Evolutionary conservation across 2,113 vertebrate species (phyloP).

Genomic region (Colinus virginianus): DNA sequence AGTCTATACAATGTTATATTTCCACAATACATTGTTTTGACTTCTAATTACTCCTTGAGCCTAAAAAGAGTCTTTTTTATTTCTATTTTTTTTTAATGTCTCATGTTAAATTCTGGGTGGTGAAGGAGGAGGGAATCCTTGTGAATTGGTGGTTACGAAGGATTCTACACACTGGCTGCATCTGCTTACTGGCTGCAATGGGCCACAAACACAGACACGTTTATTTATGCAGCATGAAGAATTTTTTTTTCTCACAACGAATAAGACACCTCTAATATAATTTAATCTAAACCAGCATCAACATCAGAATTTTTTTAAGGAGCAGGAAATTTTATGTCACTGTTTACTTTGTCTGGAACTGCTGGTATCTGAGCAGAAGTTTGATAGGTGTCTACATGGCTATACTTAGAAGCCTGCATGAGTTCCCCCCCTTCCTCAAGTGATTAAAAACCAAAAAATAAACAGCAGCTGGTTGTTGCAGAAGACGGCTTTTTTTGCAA

Average conservation of each 20-base stretch:
- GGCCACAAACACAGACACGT: not conserved
- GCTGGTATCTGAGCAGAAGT: not conserved
- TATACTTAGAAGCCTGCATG: not conserved
- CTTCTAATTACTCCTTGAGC: not conserved
- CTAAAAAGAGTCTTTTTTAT: not conserved
- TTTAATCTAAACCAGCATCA: not conserved
- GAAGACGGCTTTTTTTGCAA: not conserved
- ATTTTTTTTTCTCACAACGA: not conserved
- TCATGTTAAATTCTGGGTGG: not conserved
- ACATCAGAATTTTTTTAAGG: not conserved
- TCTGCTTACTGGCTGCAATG: not conserved
- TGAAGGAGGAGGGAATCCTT: not conserved
- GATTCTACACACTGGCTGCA: not conserved
- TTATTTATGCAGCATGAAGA: not conserved
- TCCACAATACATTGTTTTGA: not conserved
- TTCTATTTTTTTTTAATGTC: not conserved
- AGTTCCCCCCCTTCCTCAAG: not conserved
- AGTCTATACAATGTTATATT: not conserved
- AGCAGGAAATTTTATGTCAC: not conserved
- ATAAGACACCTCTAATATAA: not conserved
- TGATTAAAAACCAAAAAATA: not conserved
- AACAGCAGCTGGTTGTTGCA: not conserved
- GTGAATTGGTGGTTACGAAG: not conserved
- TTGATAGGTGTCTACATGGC: not conserved
- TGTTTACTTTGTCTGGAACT: not conserved